These are phyloP conservation scores for Phalera bucephala DNA, from an alignment of 2,888 invertebrate species.

Conservation along the genomic window DNA sequence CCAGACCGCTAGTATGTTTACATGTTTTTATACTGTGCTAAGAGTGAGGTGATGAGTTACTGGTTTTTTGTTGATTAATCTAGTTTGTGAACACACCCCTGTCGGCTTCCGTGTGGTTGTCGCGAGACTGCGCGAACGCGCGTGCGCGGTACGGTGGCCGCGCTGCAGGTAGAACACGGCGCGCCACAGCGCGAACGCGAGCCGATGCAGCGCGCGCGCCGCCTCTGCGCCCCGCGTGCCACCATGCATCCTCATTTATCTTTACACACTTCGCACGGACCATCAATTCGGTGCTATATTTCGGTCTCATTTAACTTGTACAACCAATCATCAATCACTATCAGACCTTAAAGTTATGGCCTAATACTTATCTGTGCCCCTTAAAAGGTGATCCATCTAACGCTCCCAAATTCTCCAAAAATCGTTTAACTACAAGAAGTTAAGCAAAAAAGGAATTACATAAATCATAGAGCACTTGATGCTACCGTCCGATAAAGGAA, in stretches of 20 bases:
- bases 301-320: slow-evolving; percentile 12
- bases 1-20: too few species aligned
- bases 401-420: too few species aligned
- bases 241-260: slow-evolving; percentile 50
- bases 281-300: slow-evolving; percentile 14
- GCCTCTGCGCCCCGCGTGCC: slow-evolving; percentile 70
- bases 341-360: too few species aligned
- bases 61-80: too few species aligned
- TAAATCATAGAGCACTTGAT: background rate
- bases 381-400: too few species aligned
- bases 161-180: slow-evolving; percentile 87
- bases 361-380: too few species aligned
- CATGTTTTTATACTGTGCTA: too few species aligned
- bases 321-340: background rate
- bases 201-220: slow-evolving; percentile 85
- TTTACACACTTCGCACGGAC: slow-evolving; percentile 19
- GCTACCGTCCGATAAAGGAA: background rate
- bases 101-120: slow-evolving; percentile 24
- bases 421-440: background rate
- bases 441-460: background rate
- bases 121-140: slow-evolving; percentile 48
- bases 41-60: too few species aligned
- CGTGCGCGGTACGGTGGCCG: slow-evolving; percentile 37
- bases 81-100: slow-evolving; percentile 50
- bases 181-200: slow-evolving; percentile 90